A percentile compares a stretch with the other conserved stretches of the same genome.
Conservation (phyloP, 1,140 invertebrate species). For the Atta texana region DNA sequence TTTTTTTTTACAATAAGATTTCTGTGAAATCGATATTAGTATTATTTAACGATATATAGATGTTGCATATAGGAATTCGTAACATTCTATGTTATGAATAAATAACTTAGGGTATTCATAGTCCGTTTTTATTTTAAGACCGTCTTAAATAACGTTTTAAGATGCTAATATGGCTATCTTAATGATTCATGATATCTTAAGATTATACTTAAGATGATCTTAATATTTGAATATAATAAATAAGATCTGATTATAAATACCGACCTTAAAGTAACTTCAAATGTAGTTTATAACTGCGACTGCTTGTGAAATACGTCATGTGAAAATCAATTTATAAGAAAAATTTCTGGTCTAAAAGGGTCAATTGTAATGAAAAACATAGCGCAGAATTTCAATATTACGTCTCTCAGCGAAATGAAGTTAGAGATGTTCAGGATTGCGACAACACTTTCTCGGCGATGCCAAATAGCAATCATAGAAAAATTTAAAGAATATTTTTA, state of each 20-base stretch:
- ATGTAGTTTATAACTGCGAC: not conserved
- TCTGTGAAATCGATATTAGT: not conserved
- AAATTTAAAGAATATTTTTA: conserved; percentile 38
- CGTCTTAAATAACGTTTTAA: too few species aligned
- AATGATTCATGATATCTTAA: too few species aligned
- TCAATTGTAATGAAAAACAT: conserved; percentile 22
- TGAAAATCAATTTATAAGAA: not conserved
- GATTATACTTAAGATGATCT: too few species aligned
- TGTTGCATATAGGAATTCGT: not conserved
- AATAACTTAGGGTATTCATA: not conserved
- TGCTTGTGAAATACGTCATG: not conserved
- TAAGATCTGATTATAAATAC: too few species aligned
- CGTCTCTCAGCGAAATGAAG: conserved; percentile 62
- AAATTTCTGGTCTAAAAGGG: not conserved
- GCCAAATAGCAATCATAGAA: conserved; percentile 7
- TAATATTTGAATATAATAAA: too few species aligned
- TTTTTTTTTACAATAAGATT: not conserved
- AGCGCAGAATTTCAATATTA: not conserved
- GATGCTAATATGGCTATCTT: too few species aligned
- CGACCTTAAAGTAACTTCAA: not conserved
- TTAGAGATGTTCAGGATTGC: conserved; percentile 65
- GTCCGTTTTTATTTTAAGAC: too few species aligned
- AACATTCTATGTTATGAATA: not conserved
- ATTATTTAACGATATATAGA: not conserved
- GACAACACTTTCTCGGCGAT: conserved; percentile 65